Conservation (phyloP, 1,140 invertebrate species). For the Protaetia brevitarsis region DNA sequence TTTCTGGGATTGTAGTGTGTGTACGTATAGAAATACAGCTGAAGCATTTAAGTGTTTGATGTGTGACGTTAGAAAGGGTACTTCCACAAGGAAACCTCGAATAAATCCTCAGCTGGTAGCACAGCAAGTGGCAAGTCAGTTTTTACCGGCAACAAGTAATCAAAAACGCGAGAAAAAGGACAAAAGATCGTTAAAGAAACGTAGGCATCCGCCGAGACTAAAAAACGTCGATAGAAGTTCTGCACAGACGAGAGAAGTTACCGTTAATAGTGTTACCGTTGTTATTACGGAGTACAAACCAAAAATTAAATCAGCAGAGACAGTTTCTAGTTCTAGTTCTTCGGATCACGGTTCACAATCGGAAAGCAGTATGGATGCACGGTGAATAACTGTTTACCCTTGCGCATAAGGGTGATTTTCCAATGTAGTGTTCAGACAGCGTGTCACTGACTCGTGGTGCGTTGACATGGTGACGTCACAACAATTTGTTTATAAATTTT, state of each 20-base stretch:
- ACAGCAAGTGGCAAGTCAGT: constrained; percentile 81
- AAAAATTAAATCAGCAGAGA: constrained; percentile 64
- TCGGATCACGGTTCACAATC: constrained; percentile 62
- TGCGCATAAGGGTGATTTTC: constrained; percentile 12
- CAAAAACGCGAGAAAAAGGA: constrained; percentile 58
- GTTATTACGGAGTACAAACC: constrained; percentile 95
- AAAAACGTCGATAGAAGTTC: constrained; percentile 88
- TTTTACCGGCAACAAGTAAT: constrained; percentile 62
- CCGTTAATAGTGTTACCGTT: constrained; percentile 94
- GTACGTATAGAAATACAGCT: constrained; percentile 93
- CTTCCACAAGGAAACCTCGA: constrained; percentile 84
- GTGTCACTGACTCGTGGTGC: constrained; percentile 9
- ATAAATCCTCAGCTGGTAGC: constrained; percentile 91
- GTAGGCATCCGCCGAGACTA: constrained; percentile 70
- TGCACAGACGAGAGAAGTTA: constrained; percentile 88
- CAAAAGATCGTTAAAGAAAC: constrained; percentile 56
- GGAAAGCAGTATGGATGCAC: constrained; percentile 61
- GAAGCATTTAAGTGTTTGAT: constrained; percentile 99
- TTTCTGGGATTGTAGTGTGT: constrained; percentile 98
- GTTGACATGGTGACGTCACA: constrained; percentile 17
- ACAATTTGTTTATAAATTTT: constrained; percentile 14
- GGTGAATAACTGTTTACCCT: constrained; percentile 41
- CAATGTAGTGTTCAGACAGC: neutral
- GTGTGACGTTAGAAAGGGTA: constrained; percentile 97
- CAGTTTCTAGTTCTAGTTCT: constrained; percentile 57